A percentile compares a stretch with the other conserved stretches of the same genome.
phyloP scores from a whole-genome alignment of 2,797 vertebrate genomes.

The Neomorphus geoffroyi region DNA sequence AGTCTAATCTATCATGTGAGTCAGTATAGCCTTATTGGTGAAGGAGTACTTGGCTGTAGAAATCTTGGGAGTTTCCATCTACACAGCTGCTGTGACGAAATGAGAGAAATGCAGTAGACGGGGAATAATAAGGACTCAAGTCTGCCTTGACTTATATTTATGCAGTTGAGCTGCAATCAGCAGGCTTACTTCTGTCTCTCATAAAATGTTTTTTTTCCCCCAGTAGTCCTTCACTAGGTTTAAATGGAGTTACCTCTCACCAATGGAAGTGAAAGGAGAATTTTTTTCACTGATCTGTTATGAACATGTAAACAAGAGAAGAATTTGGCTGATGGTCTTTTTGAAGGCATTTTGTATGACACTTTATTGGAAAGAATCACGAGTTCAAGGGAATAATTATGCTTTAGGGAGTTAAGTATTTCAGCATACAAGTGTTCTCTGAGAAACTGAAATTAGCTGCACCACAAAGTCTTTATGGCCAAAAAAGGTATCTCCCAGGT shows the following conservation, averaged over 20 bases:
- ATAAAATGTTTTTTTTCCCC: neutral
- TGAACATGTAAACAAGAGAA: neutral
- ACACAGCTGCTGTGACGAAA: slow-evolving; percentile 41
- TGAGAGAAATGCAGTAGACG: slow-evolving; percentile 26
- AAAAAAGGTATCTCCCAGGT: neutral
- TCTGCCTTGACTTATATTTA: slow-evolving; percentile 7
- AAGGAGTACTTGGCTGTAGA: slow-evolving; percentile 37
- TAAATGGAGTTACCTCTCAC: neutral
- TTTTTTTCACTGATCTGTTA: neutral
- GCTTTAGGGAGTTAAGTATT: neutral
- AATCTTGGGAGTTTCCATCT: slow-evolving; percentile 35
- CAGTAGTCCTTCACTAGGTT: neutral
- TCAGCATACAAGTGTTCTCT: neutral
- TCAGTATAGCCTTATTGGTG: slow-evolving; percentile 27
- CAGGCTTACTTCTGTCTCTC: neutral
- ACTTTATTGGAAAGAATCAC: neutral
- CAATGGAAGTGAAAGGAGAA: neutral
- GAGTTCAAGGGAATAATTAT: neutral
- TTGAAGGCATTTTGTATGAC: neutral
- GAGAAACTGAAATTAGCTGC: slow-evolving; percentile 13
- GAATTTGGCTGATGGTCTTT: slow-evolving; percentile 6
- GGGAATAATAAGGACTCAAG: slow-evolving; percentile 24
- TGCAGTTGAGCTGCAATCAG: slow-evolving; percentile 9
- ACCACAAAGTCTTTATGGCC: neutral
- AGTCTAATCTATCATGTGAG: slow-evolving; percentile 35